phyloP scores from a whole-genome alignment of 2,888 invertebrate genomes.

The Polydrusus cervinus region DNA sequence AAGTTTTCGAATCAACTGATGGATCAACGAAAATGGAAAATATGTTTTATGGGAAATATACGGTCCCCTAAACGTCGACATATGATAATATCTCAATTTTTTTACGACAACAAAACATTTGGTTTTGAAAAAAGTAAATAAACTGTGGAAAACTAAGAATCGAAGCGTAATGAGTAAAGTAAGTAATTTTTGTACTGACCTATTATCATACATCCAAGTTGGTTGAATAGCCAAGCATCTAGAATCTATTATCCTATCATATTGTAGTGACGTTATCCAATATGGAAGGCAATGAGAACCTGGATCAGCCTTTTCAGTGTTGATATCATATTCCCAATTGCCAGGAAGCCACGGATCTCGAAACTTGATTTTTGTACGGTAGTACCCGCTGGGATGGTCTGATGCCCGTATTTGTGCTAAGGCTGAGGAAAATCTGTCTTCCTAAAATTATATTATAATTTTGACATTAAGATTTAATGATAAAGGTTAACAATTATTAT shows the following conservation, averaged over 20 bases:
- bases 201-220: slow-evolving; percentile 87
- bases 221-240: slow-evolving; percentile 88
- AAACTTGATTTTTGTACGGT: slow-evolving; percentile 74
- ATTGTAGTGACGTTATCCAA: slow-evolving; percentile 80
- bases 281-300: slow-evolving; percentile 80
- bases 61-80: no score
- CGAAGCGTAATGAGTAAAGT: no score
- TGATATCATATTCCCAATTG: slow-evolving; percentile 75
- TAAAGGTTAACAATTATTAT: not conserved
- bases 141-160: no score
- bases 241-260: slow-evolving; percentile 74
- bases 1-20: no score
- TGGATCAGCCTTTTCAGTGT: slow-evolving; percentile 61
- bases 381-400: slow-evolving; percentile 70
- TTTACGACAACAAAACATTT: no score
- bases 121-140: no score
- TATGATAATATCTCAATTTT: no score
- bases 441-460: slow-evolving; percentile 60
- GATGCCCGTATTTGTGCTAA: slow-evolving; percentile 68
- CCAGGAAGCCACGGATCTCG: slow-evolving; percentile 75
- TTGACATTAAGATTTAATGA: not conserved
- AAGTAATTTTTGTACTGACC: slow-evolving; percentile 65
- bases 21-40: no score
- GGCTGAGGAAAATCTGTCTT: slow-evolving; percentile 69
- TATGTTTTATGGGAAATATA: no score